Base-by-base conservation (phyloP, 2,888 invertebrate genomes). In the Dynastes maya region DNA sequence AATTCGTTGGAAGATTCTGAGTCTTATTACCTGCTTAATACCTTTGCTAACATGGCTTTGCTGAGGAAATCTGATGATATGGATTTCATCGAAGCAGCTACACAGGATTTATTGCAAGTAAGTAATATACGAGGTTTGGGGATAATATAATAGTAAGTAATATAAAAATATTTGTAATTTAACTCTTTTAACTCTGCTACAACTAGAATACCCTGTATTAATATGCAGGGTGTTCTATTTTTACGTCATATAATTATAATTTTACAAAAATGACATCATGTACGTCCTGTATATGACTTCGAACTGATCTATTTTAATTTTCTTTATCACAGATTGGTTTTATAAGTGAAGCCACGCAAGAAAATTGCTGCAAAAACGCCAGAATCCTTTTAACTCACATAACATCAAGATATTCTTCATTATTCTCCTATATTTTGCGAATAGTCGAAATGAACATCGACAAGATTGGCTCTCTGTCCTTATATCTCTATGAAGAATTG, bases 11-110 rank as follows among this genome's bases (percentile, higher is more conserved):
- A 92, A 0, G 93, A 93, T 64, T 94, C 94, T 76, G 95, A 96
- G 86, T 91, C 93, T 71, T 94, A 94, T 86, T 96, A 95, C 88
- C 89, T 96, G 67, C 86, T 96, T 71, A 95, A 95, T 79, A 93
- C 95, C 2, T 93, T 95, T 85, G 93, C 95, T 63, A 95, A 95
- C 87, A 95, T 96, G 94, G 95, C 94, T 11, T 89, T 94, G 85
- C 92, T 92, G 2, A 90, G 95, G 80, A 86, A 88, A 45, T 86
- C 89, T 6, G 88, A 89, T 70, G 94, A 95, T 84, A 90, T 91
- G 84, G 90, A 91, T 37, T 93, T 95, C 84, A 92, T 95, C 70
- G 90, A 91, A 85, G 89, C 91, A 37, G 91, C 94, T 29, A 92
- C 93, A 0, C 88, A 92, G 67, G 93, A 94, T 86, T 90, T 95